These are phyloP conservation scores for Coecobrya sp. DNA, from an alignment of 2,888 invertebrate genomes.

Conservation along the genomic window DNA sequence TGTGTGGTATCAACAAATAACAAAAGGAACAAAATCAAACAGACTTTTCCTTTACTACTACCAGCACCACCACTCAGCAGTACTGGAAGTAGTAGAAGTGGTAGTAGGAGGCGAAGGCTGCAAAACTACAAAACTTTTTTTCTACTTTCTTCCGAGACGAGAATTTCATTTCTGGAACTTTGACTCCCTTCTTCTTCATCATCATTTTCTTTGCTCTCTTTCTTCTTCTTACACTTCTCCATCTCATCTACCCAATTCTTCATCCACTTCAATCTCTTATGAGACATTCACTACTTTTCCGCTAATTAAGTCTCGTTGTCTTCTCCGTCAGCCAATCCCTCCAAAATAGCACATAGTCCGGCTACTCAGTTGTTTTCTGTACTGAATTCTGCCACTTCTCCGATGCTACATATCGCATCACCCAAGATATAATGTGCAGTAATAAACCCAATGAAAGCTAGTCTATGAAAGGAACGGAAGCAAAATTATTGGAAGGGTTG, in stretches of 20 bases:
- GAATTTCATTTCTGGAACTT: conserved; percentile 74
- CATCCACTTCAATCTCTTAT: conserved; percentile 74
- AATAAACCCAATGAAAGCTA: not conserved
- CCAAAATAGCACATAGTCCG: conserved; percentile 31
- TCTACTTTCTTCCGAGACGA: conserved; percentile 61
- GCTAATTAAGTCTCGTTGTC: conserved; percentile 80
- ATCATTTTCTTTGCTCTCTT: conserved; percentile 45
- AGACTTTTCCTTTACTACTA: conserved; percentile 32
- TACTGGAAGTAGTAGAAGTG: not conserved
- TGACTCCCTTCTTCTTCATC: conserved; percentile 4
- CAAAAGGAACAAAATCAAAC: conserved; percentile 58
- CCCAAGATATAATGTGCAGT: not conserved
- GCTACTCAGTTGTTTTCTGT: not conserved
- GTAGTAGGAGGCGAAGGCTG: not conserved
- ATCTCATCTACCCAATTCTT: not conserved
- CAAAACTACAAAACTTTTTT: conserved; percentile 65
- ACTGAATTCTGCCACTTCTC: not conserved
- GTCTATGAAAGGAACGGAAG: not conserved
- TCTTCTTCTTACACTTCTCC: conserved; percentile 31
- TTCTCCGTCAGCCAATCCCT: conserved; percentile 53
- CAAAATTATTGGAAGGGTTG: too few species aligned
- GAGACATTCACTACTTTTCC: conserved; percentile 79
- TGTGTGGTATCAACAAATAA: conserved; percentile 70
- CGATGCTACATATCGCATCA: not conserved
- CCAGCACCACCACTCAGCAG: not conserved